Evolutionary conservation across 2,797 vertebrate genomes (phyloP), one percentile per base, ranked within the genome.

Genomic region (Harpagifer antarcticus): DNA sequence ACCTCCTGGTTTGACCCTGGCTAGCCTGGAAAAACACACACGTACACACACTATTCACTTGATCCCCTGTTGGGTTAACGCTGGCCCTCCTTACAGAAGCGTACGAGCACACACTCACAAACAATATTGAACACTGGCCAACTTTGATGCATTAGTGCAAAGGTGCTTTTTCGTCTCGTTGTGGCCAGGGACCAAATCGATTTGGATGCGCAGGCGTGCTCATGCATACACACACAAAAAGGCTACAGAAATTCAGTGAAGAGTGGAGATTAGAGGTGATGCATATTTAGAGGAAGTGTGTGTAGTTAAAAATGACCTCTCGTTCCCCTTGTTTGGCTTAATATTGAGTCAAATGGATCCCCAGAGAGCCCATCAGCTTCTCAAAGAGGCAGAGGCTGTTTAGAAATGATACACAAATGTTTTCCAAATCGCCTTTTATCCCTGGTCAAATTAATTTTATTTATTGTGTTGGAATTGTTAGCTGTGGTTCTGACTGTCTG

Each of bases 101-200:
- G 48, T 57, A 57, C 43, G 66, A 13, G 63, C 50, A 61, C 44
- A 63, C 43, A 65, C 40, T 66, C 62, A 68, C 54, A 69, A 3
- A 43, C 48, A 59, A 77, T 45, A 27, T 2, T 81, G 59, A 72
- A 79, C 60, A 27, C 17, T 0, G 9, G 64, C 73, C 75, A 77
- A 59, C 76, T 81, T 54, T 76, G 75, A 83, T 77, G 43, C 76
- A 69, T 82, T 68, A 83, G 62, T 62, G 31, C 73, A 69, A 77
- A 86, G 68, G 64, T 77, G 54, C 56, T 57, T 72, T 70, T 78
- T 68, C 10, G 31, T 47, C 63, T 64, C 45, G 9, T 37, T 63
- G 78, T 70, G 42, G 15, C 16, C 48, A 0, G 1, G 63, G 27
- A 58, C 33, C 63, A 72, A 68, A 82, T 77, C 55, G 63, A 75